A percentile compares a stretch with the other conserved stretches of the same genome.
These are phyloP conservation scores for Drosophila athabasca DNA, from an alignment of 1,140 invertebrate genomes.

Conservation along the genomic window DNA sequence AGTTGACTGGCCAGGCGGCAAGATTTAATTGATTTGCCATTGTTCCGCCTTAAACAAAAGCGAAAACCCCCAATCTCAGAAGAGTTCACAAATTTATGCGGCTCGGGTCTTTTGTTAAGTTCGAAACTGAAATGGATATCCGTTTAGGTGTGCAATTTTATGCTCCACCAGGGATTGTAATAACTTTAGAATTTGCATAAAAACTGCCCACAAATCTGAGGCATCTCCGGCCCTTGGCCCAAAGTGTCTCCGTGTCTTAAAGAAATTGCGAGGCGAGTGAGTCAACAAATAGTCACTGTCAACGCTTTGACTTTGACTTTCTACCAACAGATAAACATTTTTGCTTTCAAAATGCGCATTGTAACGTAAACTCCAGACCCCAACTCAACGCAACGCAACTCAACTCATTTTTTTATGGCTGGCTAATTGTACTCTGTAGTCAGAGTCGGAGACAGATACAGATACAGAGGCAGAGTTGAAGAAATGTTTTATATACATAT, in stretches of 20 bases:
- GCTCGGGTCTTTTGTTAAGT: slow-evolving; percentile 42
- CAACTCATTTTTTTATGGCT: slow-evolving; percentile 49
- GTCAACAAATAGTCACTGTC: slow-evolving; percentile 60
- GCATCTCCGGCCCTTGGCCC: neutral
- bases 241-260: slow-evolving; percentile 34
- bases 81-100: slow-evolving; percentile 38
- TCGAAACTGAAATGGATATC: slow-evolving; percentile 40
- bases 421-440: slow-evolving; percentile 56
- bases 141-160: slow-evolving; percentile 26
- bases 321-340: slow-evolving; percentile 62
- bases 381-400: too few relatives aligned
- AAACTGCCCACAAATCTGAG: slow-evolving; percentile 20
- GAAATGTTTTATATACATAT: slow-evolving; percentile 45
- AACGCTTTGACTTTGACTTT: slow-evolving; percentile 59
- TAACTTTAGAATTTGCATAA: slow-evolving; percentile 53
- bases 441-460: slow-evolving; percentile 16
- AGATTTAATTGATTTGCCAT: slow-evolving; percentile 72
- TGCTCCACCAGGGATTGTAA: slow-evolving; percentile 19
- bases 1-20: slow-evolving; percentile 42
- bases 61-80: slow-evolving; percentile 18
- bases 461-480: slow-evolving; percentile 27
- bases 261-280: slow-evolving; percentile 56
- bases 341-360: slow-evolving; percentile 62
- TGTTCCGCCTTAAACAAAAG: slow-evolving; percentile 50
- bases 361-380: slow-evolving; percentile 56